A percentile compares a stretch with the other conserved stretches of the same genome.
Conservation (phyloP, 2,113 vertebrate species). For the Todiramphus chloris region DNA sequence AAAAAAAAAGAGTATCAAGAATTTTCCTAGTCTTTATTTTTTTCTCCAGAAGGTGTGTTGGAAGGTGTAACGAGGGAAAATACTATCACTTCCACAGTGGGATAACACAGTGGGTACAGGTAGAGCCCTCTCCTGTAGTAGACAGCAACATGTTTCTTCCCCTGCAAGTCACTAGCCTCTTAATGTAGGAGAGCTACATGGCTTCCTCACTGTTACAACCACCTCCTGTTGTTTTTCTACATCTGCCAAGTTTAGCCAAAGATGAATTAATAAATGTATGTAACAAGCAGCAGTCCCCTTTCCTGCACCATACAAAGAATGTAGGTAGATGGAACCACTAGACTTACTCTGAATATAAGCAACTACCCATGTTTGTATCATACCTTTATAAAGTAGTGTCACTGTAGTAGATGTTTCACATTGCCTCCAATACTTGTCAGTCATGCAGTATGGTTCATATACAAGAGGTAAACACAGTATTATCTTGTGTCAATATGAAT, state of each 20-base stretch:
- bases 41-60: background rate
- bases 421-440: background rate
- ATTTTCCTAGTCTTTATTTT: background rate
- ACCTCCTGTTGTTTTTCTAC: background rate
- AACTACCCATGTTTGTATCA: background rate
- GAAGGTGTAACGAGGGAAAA: background rate
- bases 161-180: background rate
- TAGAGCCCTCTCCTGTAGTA: background rate
- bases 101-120: fast-evolving
- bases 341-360: background rate
- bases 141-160: background rate
- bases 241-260: background rate
- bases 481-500: fast-evolving
- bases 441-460: background rate
- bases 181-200: background rate
- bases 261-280: background rate
- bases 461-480: background rate
- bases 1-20: background rate
- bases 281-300: background rate
- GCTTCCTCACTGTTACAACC: background rate
- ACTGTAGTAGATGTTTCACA: background rate
- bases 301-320: background rate
- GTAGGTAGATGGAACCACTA: background rate
- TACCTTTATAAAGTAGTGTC: background rate
- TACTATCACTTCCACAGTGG: background rate